phyloP scores from a whole-genome alignment of 2,113 vertebrate genomes.

The Leptobrachium leishanense region DNA sequence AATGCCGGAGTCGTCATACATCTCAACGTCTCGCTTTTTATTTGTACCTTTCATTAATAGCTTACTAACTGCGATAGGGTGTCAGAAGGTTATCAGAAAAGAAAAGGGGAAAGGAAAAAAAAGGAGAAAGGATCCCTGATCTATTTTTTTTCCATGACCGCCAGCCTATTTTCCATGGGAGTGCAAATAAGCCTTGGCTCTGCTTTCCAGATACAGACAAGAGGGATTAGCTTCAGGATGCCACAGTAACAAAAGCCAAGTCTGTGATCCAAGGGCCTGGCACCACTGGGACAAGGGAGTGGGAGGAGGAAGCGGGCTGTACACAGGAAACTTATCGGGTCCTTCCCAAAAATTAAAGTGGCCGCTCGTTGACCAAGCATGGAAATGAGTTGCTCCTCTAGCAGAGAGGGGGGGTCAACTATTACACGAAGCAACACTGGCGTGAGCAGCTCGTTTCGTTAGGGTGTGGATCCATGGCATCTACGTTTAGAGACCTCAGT shows the following conservation, averaged over 20 bases:
- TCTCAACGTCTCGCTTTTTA: neutral
- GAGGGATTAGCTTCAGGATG: constrained; percentile 48
- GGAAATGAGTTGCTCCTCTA: neutral
- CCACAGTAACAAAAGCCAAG: constrained; percentile 49
- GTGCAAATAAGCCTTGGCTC: constrained; percentile 43
- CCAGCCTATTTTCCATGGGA: constrained; percentile 46
- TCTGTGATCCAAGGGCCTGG: constrained; percentile 44
- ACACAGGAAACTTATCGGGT: constrained; percentile 27
- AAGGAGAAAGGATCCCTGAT: neutral
- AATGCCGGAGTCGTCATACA: neutral
- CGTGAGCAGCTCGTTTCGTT: too few relatives aligned
- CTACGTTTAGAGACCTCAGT: too few relatives aligned
- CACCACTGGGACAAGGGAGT: constrained; percentile 30
- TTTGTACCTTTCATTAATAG: constrained; percentile 32
- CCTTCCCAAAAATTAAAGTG: constrained; percentile 25
- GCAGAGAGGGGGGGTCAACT: neutral
- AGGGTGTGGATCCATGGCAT: too few relatives aligned
- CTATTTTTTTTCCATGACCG: constrained; percentile 39
- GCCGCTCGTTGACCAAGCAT: constrained; percentile 9
- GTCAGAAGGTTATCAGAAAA: constrained; percentile 39
- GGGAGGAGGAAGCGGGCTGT: constrained; percentile 27
- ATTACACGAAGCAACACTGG: too few relatives aligned
- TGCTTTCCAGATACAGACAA: constrained; percentile 44
- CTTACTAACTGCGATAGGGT: constrained; percentile 27
- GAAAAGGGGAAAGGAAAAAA: constrained; percentile 29